phyloP scores from a whole-genome alignment of 2,888 invertebrate genomes.

The Dusona sp. region DNA sequence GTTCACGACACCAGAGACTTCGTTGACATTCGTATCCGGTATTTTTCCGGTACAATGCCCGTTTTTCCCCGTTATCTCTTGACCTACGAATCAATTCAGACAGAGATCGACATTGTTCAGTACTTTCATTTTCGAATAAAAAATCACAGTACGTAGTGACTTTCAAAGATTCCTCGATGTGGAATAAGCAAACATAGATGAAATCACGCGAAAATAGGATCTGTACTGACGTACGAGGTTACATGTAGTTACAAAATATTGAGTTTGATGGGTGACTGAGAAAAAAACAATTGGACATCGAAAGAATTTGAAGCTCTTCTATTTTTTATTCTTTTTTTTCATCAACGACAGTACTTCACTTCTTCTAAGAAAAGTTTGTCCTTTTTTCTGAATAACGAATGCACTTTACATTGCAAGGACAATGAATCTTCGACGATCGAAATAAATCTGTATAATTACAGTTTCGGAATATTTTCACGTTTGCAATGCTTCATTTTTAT shows the following conservation, averaged over 20 bases:
- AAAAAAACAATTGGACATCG: constrained; percentile 47
- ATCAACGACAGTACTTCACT: background rate
- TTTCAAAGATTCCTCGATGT: background rate
- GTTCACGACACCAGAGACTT: constrained; percentile 77
- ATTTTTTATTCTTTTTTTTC: constrained; percentile 15
- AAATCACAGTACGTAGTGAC: background rate
- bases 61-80: constrained; percentile 83
- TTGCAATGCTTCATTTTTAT: background rate
- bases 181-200: background rate
- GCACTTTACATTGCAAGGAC: too few relatives aligned
- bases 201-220: background rate
- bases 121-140: background rate
- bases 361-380: background rate
- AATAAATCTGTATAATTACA: too few relatives aligned
- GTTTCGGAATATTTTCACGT: too few relatives aligned
- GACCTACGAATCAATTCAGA: constrained; percentile 78
- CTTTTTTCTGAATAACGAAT: too few relatives aligned
- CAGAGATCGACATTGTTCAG: background rate
- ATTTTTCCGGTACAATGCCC: constrained; percentile 74
- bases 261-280: background rate
- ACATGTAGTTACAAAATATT: constrained; percentile 21
- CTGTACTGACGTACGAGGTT: constrained; percentile 24
- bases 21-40: constrained; percentile 65
- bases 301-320: constrained; percentile 5
- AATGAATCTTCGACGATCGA: too few relatives aligned